These are phyloP conservation scores for Chironomus striatipennis DNA, from an alignment of 1,140 invertebrate genomes.

Conservation along the genomic window DNA sequence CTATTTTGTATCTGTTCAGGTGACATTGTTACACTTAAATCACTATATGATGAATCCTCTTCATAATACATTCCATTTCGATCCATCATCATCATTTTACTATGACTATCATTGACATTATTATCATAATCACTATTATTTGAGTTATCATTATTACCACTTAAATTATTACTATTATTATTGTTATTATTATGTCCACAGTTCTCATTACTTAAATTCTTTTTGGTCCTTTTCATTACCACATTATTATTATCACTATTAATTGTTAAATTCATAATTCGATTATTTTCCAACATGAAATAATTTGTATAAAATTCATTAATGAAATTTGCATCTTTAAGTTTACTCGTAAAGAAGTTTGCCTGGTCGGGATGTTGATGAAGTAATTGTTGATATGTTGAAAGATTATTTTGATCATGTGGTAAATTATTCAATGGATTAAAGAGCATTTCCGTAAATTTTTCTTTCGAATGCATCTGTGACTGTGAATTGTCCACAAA, in stretches of 20 bases:
- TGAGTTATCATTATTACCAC: background rate
- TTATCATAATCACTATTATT: background rate
- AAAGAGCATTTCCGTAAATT: conserved; percentile 9
- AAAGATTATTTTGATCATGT: background rate
- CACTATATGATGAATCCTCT: conserved; percentile 19
- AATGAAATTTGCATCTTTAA: conserved; percentile 5
- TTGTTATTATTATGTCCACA: background rate
- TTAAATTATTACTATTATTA: background rate
- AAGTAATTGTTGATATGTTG: conserved; percentile 18
- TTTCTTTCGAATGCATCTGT: background rate
- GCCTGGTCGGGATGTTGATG: background rate
- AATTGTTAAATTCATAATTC: conserved; percentile 2
- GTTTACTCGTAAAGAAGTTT: background rate
- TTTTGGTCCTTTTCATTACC: background rate
- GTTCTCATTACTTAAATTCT: background rate
- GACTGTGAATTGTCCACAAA: background rate
- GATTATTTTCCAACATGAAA: conserved; percentile 21
- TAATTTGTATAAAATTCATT: conserved; percentile 19
- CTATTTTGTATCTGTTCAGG: conserved; percentile 3
- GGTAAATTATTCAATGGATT: background rate
- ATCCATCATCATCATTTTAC: background rate
- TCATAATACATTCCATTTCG: background rate
- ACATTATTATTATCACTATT: background rate
- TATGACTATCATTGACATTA: conserved; percentile 14
- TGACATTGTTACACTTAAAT: conserved; percentile 21